A percentile compares a stretch with the other conserved stretches of the same genome.
Evolutionary conservation across 1,140 invertebrate genomes (phyloP).

Genomic region (Drosophila elegans): DNA sequence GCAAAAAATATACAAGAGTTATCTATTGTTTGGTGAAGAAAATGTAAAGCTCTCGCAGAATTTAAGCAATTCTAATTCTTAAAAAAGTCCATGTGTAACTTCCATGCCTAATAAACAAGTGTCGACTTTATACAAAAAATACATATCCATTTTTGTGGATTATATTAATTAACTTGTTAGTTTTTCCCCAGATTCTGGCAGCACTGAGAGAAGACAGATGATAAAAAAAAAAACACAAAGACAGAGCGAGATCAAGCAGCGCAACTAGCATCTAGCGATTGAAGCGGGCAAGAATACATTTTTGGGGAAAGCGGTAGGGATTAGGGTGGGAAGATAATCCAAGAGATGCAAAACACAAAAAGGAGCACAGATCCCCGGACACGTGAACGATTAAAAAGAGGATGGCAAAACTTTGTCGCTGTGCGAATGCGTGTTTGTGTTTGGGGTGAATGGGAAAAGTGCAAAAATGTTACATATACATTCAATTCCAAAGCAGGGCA

Average conservation of each 20-base stretch:
- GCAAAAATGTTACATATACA: not conserved
- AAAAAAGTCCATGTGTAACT: not conserved
- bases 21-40: not conserved
- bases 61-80: no score
- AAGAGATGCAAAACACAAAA: constrained; percentile 1
- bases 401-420: no score
- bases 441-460: not conserved
- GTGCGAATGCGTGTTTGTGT: not conserved
- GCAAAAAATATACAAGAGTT: not conserved
- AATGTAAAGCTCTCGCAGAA: not conserved
- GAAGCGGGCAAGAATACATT: constrained; percentile 36
- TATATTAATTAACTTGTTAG: not conserved
- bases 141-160: not conserved
- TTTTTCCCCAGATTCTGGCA: constrained; percentile 2
- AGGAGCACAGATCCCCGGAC: not conserved
- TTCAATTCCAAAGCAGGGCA: constrained; percentile 1
- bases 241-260: constrained; percentile 35
- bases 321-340: not conserved
- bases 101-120: not conserved
- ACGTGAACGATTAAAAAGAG: not conserved
- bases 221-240: not conserved
- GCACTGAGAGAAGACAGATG: not conserved
- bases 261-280: constrained; percentile 56
- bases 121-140: not conserved
- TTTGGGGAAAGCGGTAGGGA: not conserved